Base-by-base conservation (phyloP, 2,113 vertebrate species). In the Callospermophilus lateralis region DNA sequence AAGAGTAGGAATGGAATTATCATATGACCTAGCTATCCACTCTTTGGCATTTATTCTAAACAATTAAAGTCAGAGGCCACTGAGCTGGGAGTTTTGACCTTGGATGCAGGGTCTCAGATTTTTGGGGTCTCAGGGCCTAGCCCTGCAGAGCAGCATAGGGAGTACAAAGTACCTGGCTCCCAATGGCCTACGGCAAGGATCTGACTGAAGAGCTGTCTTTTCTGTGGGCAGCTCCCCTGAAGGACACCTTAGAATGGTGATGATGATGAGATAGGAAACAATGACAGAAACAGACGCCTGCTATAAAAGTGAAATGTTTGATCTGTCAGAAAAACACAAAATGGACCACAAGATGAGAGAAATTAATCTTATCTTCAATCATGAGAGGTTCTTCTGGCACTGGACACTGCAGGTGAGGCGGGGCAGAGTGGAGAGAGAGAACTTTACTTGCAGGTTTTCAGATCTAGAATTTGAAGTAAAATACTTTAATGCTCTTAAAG, bases 361-460 rank as follows among this genome's bases (percentile, higher is more conserved):
- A 63, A 39, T 99, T 17, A 99, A 99, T 0, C 98, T 99, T 6
- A 99, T 99, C 96, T 99, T 99, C 97, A 99, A 99, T 97, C 99
- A 99, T 0, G 99, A 99, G 95, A 92, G 28, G 48, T 99, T 99
- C 97, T 99, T 24, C 90, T 99, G 99, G 99, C 97, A 86, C 0
- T 98, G 99, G 48, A 97, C 0, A 0, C 74, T 99, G 93, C 15
- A 20, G 0, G 77, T 97, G 0, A 98, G 99, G 85, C 95, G 96
- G 9, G 99, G 99, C 61, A 89, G 77, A 1, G 98, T 98, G 5
- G 99, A 99, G 97, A 97, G 98, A 88, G 32, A 97, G 45, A 99
- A 99, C 83, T 98, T 99, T 32, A 85, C 78, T 26, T 98, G 0
- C 98, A 99, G 99, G 96, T 98, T 99, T 96, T 39, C 68, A 51